Base-by-base conservation (phyloP, 2,888 invertebrate genomes). In the Acleris literana region DNA sequence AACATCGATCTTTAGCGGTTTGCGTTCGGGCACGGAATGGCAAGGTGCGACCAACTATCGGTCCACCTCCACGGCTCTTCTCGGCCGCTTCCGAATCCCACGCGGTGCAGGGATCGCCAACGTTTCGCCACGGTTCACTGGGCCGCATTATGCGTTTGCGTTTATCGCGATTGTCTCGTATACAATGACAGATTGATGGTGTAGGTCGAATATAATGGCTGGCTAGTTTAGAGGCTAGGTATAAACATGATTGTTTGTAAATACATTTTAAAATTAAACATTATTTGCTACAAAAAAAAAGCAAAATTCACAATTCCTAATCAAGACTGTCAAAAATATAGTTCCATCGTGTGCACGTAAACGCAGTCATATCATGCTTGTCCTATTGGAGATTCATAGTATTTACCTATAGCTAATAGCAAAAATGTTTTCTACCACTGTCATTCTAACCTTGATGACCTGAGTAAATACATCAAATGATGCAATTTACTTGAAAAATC, bases 1-100 rank as follows among this genome's bases (percentile, higher is more conserved):
- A 72, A 62, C 69, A 71, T 69, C 70, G 63, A 74, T 69, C 70
- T 71, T 70, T 73, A 72, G 73, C 73, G 73, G 76, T 75, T 71
- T 74, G 68, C 59, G 65, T 69, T 74, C 80, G 83, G 82, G 81
- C 69, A 78, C 83, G 81, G 80, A 86, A 84, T 87, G 83, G 81
- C 82, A 74, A 74, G 76, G 76, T 79, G 80, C 82, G 81, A 82
- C 77, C 81, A 83, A 64, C 63, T 63, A 39, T 49, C 64, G 68
- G 66, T 51, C 48, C 58, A 69, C 67, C 64, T 59, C 63, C 68
- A 68, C 39, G 39, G 2, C 60, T 78, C 80, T 56, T 57, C 60
- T 59, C 54, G 49, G 25, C 48, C 58, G 71, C 65, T 72, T 72
- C 72, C 71, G 71, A 72, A 65, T 73, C 73, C 69, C 71, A 73